These are phyloP conservation scores for Pachydiplax longipennis DNA, from an alignment of 2,888 invertebrate species.

Conservation along the genomic window DNA sequence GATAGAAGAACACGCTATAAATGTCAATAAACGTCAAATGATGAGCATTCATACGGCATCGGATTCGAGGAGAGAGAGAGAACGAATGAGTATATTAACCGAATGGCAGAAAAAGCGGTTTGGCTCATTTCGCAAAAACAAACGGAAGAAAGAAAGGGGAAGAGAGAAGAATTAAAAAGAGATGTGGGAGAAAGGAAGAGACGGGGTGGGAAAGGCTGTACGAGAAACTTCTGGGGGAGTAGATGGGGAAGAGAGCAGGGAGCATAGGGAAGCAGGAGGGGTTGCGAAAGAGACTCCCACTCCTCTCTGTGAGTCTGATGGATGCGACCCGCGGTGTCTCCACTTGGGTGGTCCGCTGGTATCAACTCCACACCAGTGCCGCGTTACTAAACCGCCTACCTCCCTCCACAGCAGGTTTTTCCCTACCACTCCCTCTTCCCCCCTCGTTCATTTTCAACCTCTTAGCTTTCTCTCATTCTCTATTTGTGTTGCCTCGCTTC, in stretches of 20 bases:
- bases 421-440: slow-evolving; percentile 28
- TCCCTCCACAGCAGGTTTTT: slow-evolving; percentile 21
- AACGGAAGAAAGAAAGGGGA: background rate
- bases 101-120: background rate
- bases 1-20: background rate
- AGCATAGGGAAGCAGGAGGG: slow-evolving; percentile 54
- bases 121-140: background rate
- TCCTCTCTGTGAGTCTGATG: slow-evolving; percentile 48
- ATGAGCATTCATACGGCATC: background rate
- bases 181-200: background rate
- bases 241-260: slow-evolving; percentile 48
- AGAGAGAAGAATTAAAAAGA: background rate
- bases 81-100: background rate
- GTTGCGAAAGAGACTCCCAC: slow-evolving; percentile 1
- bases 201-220: background rate
- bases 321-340: slow-evolving; percentile 48
- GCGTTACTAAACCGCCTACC: slow-evolving; percentile 5
- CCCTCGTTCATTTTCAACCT: slow-evolving; percentile 39
- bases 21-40: background rate
- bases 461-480: slow-evolving; percentile 47
- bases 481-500: background rate
- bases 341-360: slow-evolving; percentile 50
- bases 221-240: background rate
- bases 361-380: slow-evolving; percentile 42
- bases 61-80: background rate